phyloP scores from a whole-genome alignment of 2,888 invertebrate species.

The Acanthoscelides obtectus region DNA sequence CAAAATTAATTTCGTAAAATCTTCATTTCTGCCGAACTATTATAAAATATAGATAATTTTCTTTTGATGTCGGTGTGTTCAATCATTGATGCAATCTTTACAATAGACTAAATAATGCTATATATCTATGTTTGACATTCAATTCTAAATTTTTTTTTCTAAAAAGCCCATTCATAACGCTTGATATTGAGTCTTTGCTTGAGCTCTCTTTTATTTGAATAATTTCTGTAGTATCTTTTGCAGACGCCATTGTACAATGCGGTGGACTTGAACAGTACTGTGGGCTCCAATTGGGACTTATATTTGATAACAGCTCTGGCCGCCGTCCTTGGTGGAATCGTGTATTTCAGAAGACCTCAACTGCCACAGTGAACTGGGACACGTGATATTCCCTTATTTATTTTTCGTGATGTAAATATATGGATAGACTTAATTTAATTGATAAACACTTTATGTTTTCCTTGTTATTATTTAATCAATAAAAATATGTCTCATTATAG shows the following conservation, averaged over 20 bases:
- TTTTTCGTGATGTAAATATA: not conserved
- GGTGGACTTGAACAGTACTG: slow-evolving; percentile 63
- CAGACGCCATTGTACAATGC: slow-evolving; percentile 62
- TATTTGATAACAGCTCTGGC: slow-evolving; percentile 82
- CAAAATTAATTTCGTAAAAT: too few species aligned
- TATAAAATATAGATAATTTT: too few species aligned
- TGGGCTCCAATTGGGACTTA: slow-evolving; percentile 91
- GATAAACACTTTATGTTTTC: not conserved
- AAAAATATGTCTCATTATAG: not conserved
- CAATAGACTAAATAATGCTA: too few species aligned
- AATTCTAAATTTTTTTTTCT: too few species aligned
- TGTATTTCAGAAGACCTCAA: slow-evolving; percentile 71
- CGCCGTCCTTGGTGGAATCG: slow-evolving; percentile 74
- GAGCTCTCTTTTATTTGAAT: slow-evolving; percentile 3
- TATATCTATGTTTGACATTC: too few species aligned
- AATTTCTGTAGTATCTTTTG: slow-evolving; percentile 29
- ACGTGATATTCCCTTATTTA: not conserved
- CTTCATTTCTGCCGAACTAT: too few species aligned
- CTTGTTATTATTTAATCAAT: not conserved
- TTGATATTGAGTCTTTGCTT: too few species aligned
- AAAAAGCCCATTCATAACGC: too few species aligned
- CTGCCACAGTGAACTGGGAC: slow-evolving; percentile 4
- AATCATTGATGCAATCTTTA: too few species aligned
- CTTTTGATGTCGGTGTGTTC: too few species aligned
- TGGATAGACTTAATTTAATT: not conserved